Conservation (phyloP, 1,140 invertebrate genomes). For the Bombus breviceps region DNA sequence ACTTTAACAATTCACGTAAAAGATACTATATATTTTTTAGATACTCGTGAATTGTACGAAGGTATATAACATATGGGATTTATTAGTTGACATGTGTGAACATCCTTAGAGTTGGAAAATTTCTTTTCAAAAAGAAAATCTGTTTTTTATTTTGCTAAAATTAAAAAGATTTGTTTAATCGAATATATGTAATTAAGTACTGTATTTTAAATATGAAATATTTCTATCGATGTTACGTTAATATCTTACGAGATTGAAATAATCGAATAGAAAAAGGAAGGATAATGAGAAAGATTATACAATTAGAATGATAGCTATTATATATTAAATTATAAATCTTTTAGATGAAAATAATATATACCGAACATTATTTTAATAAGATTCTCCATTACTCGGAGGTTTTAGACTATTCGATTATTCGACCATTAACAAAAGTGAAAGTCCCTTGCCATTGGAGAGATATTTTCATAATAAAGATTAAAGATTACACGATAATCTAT, state of each 20-base stretch:
- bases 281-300: background rate
- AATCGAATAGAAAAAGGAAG: background rate
- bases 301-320: no score
- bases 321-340: background rate
- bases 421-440: constrained; percentile 48
- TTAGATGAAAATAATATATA: background rate
- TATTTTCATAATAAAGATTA: constrained; percentile 33
- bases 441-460: background rate
- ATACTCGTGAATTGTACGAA: background rate
- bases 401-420: constrained; percentile 37
- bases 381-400: background rate
- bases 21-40: background rate
- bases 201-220: background rate
- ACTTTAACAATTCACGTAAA: background rate
- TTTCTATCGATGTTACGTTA: background rate
- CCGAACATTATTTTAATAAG: background rate
- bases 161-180: background rate
- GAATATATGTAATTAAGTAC: no score
- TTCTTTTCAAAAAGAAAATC: background rate
- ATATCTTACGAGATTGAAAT: background rate
- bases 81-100: background rate
- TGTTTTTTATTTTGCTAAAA: background rate
- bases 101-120: background rate
- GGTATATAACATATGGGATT: constrained; percentile 43
- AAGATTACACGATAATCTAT: background rate